A percentile compares a stretch with the other conserved stretches of the same genome.
phyloP scores from a whole-genome alignment of 53 echinoderm and acorn worm species.

The Echinarachnius parma region DNA sequence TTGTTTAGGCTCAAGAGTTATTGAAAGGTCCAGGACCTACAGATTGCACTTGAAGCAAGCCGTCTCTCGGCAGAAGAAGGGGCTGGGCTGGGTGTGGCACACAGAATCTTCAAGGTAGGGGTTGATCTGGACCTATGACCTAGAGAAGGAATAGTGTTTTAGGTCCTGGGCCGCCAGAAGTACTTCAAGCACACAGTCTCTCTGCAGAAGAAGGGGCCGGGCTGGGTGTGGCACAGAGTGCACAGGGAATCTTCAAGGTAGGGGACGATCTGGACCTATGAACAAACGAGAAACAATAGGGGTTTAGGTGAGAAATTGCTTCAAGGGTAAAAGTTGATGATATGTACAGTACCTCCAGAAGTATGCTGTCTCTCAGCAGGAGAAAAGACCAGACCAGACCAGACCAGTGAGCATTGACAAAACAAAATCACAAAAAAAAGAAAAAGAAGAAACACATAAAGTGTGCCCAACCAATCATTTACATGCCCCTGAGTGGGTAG shows the following conservation, averaged over 20 bases:
- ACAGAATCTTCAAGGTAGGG: slow-evolving; percentile 94
- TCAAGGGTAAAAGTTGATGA: too few relatives aligned
- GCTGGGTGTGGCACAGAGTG: slow-evolving; percentile 82
- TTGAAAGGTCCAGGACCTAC: too few relatives aligned
- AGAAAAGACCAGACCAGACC: too few relatives aligned
- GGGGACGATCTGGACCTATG: slow-evolving; percentile 98
- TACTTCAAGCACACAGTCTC: slow-evolving; percentile 95
- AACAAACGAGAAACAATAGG: neutral
- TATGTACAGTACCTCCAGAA: too few relatives aligned
- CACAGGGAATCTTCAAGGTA: slow-evolving; percentile 95
- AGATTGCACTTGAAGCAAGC: slow-evolving; percentile 88
- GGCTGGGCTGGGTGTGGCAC: slow-evolving; percentile 85
- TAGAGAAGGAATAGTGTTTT: too few relatives aligned
- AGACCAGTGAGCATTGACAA: too few relatives aligned
- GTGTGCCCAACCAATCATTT: too few relatives aligned
- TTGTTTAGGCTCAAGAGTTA: neutral
- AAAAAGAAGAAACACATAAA: too few relatives aligned
- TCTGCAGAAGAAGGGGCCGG: slow-evolving; percentile 98
- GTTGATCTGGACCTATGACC: slow-evolving; percentile 86
- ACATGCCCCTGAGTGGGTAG: too few relatives aligned
- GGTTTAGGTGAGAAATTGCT: neutral
- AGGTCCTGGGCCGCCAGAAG: slow-evolving; percentile 89
- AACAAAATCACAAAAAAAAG: too few relatives aligned
- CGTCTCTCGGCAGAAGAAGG: slow-evolving; percentile 97
- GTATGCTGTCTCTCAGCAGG: too few relatives aligned